Percentiles rank a stretch among this genome's conserved stretches.
Conservation (phyloP, 2,888 invertebrate species). For the Malthinus seriepunctatus region DNA sequence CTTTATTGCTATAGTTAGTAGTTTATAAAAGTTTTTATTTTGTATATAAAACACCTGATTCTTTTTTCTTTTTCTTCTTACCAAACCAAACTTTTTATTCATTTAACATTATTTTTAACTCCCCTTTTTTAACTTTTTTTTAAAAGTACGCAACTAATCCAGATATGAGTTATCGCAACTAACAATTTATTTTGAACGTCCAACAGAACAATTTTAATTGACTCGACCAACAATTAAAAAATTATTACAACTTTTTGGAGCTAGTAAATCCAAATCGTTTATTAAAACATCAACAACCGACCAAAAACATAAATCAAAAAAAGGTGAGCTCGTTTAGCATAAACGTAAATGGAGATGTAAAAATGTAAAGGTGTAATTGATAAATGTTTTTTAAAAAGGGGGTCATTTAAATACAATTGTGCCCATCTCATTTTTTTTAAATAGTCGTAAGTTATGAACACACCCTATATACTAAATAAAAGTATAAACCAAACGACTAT, state of each 20-base stretch:
- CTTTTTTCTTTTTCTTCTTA: neutral
- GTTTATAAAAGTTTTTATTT: slow-evolving; percentile 13
- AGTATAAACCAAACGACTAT: slow-evolving; percentile 39
- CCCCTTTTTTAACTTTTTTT: too few species aligned
- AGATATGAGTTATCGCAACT: too few species aligned
- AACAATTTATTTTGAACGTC: too few species aligned
- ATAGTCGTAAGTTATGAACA: slow-evolving; percentile 23
- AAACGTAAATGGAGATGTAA: slow-evolving; percentile 17
- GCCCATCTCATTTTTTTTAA: slow-evolving; percentile 23
- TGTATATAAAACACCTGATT: neutral
- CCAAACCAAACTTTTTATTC: too few species aligned
- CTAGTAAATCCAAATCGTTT: too few species aligned
- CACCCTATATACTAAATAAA: slow-evolving; percentile 35
- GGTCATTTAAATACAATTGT: slow-evolving; percentile 45
- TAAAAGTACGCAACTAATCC: too few species aligned
- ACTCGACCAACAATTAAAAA: too few species aligned
- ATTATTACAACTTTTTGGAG: too few species aligned
- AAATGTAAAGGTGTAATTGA: slow-evolving; percentile 39
- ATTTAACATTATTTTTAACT: too few species aligned
- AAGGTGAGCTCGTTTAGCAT: slow-evolving; percentile 7
- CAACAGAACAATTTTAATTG: too few species aligned
- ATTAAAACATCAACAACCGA: neutral
- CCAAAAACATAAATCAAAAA: slow-evolving; percentile 10
- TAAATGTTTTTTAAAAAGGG: slow-evolving; percentile 36
- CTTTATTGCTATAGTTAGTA: slow-evolving; percentile 23